Evolutionary conservation across 1,140 invertebrate species (phyloP).

Genomic region (Dysdera silvatica): DNA sequence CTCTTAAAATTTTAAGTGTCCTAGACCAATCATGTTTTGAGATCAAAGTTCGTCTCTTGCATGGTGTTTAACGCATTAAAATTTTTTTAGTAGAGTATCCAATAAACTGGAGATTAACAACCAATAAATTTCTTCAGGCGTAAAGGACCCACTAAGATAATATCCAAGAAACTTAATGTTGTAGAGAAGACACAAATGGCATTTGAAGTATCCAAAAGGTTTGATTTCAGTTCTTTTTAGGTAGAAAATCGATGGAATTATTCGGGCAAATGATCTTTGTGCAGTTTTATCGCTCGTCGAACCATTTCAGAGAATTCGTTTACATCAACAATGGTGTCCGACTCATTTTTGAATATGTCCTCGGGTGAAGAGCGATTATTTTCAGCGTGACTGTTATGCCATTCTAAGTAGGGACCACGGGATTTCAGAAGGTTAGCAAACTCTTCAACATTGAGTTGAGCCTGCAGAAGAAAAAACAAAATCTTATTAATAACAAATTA

Average conservation of each 20-base stretch:
- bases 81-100: no score
- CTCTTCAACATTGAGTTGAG: constrained; percentile 29
- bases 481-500: not conserved
- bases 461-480: constrained; percentile 14
- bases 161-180: no score
- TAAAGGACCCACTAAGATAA: no score
- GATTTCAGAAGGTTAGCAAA: constrained; percentile 24
- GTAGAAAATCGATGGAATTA: not conserved
- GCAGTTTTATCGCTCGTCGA: constrained; percentile 15
- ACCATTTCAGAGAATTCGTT: constrained; percentile 31
- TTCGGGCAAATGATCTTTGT: not conserved
- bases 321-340: constrained; percentile 31
- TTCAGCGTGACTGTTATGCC: constrained; percentile 31
- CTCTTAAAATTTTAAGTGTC: no score
- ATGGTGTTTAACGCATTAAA: no score
- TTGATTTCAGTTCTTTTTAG: no score
- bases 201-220: no score
- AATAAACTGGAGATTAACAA: no score
- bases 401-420: constrained; percentile 32
- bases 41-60: no score
- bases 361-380: constrained; percentile 1
- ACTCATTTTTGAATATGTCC: constrained; percentile 26
- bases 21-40: no score
- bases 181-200: no score
- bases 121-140: no score